Base-by-base conservation (phyloP, 2,888 invertebrate species). In the Cyclophora albipunctata region DNA sequence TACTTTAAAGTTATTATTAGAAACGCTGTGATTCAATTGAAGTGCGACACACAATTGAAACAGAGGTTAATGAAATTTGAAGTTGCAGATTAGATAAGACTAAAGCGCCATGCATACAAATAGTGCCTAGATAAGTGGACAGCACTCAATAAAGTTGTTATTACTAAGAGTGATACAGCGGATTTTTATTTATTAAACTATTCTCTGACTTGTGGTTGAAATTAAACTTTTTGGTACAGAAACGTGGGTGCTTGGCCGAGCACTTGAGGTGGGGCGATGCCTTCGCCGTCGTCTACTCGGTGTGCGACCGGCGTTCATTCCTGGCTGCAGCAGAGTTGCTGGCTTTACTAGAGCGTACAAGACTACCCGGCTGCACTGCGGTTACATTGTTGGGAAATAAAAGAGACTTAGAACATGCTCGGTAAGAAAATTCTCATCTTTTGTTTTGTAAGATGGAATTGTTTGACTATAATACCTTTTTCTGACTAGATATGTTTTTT, bases 261-360 rank as follows among this genome's bases (percentile, higher is more conserved):
- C 94, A 94, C 75, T 90, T 94, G 56, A 90, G 94, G 66, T 95
- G 95, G 95, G 95, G 95, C 35, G 95, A 95, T 69, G 94, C 95
- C 0, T 95, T 94, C 75, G 93, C 95, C 37, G 91, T 95, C 58
- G 94, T 95, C 46, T 95, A 95, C 83, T 94, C 94, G 45, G 94
- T 95, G 45, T 93, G 93, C 70, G 94, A 94, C 71, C 90, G 92
- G 57, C 90, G 91, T 50, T 94, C 94, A 63, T 95, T 95, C 78
- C 84, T 92, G 64, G 93, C 93, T 62, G 95, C 95, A 1, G 91
- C 92, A 42, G 93, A 93, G 63, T 89, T 94, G 34, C 78, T 95
- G 60, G 93, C 93, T 49, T 90, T 93, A 59, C 82, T 95, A 62
- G 91, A 93, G 57, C 90, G 93, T 69, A 90, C 94, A 45, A 92